A percentile compares a stretch with the other conserved stretches of the same genome.
These are phyloP conservation scores for Phaetusa simplex DNA, from an alignment of 2,113 vertebrate species.

Conservation along the genomic window DNA sequence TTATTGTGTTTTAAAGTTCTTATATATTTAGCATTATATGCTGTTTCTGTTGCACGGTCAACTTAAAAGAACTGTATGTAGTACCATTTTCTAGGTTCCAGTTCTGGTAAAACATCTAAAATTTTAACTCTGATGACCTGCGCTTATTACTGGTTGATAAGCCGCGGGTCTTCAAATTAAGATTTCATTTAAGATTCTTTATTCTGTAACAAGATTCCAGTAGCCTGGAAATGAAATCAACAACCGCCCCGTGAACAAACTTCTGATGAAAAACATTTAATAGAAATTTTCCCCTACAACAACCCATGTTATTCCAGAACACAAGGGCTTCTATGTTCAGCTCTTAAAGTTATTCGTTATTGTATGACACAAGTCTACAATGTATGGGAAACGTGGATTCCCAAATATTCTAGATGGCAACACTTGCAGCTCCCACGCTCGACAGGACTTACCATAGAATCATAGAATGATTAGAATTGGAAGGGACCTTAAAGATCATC, in stretches of 20 bases:
- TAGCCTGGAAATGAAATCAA: background rate
- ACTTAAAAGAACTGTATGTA: background rate
- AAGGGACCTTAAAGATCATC: background rate
- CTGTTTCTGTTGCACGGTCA: background rate
- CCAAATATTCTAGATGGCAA: background rate
- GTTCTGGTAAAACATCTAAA: background rate
- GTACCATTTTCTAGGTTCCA: background rate
- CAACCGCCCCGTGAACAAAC: background rate
- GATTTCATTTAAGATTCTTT: constrained; percentile 35
- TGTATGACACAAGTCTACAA: background rate
- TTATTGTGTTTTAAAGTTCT: background rate
- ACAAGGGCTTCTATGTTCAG: background rate
- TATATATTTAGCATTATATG: background rate
- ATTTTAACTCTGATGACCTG: background rate
- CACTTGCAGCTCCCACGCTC: background rate
- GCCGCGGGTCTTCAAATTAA: background rate
- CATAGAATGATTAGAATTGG: background rate
- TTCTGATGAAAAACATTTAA: background rate
- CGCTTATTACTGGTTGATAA: background rate
- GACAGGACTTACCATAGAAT: background rate
- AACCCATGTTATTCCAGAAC: background rate
- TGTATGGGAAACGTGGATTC: background rate
- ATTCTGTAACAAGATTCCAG: background rate
- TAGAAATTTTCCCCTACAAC: background rate
- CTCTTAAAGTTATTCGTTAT: background rate